These are phyloP conservation scores for Kryptolebias marmoratus DNA, from an alignment of 2,113 vertebrate genomes.

Conservation along the genomic window DNA sequence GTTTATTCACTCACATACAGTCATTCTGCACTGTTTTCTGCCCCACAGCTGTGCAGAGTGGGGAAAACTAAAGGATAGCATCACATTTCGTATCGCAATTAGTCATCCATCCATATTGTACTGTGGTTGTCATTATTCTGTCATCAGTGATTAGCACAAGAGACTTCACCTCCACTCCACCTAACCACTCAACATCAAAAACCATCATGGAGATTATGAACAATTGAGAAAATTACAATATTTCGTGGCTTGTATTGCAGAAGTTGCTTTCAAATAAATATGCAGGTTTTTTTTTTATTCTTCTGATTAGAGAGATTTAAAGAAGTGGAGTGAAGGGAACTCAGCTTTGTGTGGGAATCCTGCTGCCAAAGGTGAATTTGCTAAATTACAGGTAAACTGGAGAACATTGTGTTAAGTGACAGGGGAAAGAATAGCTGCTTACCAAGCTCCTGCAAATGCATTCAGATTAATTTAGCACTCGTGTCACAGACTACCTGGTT, in stretches of 20 bases:
- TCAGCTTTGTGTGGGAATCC: neutral
- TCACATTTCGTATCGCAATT: neutral
- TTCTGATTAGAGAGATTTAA: neutral
- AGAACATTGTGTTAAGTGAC: slow-evolving; percentile 1
- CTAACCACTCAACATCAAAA: slow-evolving; percentile 16
- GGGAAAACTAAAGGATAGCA: neutral
- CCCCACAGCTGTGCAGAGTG: slow-evolving; percentile 19
- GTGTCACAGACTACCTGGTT: slow-evolving; percentile 3
- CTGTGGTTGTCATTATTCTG: slow-evolving; percentile 35
- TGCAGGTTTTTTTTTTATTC: neutral
- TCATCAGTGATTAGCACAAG: slow-evolving; percentile 10
- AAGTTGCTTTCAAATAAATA: neutral
- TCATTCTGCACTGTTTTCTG: neutral
- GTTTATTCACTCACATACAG: slow-evolving; percentile 2
- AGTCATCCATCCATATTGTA: slow-evolving; percentile 25
- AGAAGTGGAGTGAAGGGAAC: neutral
- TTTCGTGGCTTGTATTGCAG: neutral
- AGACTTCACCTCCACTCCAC: slow-evolving; percentile 7
- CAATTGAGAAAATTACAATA: neutral
- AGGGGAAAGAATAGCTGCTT: neutral
- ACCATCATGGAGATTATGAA: slow-evolving; percentile 10
- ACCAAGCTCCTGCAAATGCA: slow-evolving; percentile 3
- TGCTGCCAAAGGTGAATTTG: neutral
- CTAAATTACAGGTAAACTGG: slow-evolving; percentile 16
- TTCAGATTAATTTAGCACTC: neutral